These are phyloP conservation scores for Drosophila leonis DNA, from an alignment of 2,888 invertebrate genomes.

Conservation along the genomic window DNA sequence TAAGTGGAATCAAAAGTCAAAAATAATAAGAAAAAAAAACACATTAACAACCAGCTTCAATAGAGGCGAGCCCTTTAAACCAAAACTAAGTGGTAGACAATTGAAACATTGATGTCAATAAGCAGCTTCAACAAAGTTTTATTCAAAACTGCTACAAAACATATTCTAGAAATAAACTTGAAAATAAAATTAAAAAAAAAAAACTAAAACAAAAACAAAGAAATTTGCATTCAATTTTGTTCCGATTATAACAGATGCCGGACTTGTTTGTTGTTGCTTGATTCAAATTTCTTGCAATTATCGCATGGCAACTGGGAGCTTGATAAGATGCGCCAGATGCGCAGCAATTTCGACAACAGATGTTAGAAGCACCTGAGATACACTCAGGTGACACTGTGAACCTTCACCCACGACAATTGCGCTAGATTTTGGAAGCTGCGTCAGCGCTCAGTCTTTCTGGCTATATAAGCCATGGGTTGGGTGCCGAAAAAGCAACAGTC, in stretches of 20 bases:
- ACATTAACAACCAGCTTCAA: constrained; percentile 40
- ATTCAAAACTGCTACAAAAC: constrained; percentile 55
- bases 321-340: constrained; percentile 45
- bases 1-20: constrained; percentile 26
- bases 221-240: constrained; percentile 39
- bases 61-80: constrained; percentile 37
- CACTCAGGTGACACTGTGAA: constrained; percentile 40
- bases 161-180: constrained; percentile 69
- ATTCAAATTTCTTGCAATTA: constrained; percentile 9
- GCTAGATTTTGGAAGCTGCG: constrained; percentile 3
- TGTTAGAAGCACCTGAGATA: constrained; percentile 54
- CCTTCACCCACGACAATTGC: constrained; percentile 5
- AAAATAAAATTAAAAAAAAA: constrained; percentile 13
- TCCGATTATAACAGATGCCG: constrained; percentile 14
- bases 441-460: constrained; percentile 8
- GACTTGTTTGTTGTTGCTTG: constrained; percentile 12
- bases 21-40: constrained; percentile 24
- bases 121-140: constrained; percentile 60
- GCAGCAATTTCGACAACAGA: constrained; percentile 32
- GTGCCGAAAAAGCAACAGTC: constrained; percentile 60
- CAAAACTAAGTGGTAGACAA: constrained; percentile 57
- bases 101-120: constrained; percentile 67
- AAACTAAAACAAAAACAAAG: constrained; percentile 12
- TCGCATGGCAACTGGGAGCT: constrained; percentile 36
- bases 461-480: constrained; percentile 46